Percentiles rank a stretch among this genome's conserved stretches.
These are phyloP conservation scores for Scatophagus argus DNA, from an alignment of 2,113 vertebrate species.

Conservation along the genomic window DNA sequence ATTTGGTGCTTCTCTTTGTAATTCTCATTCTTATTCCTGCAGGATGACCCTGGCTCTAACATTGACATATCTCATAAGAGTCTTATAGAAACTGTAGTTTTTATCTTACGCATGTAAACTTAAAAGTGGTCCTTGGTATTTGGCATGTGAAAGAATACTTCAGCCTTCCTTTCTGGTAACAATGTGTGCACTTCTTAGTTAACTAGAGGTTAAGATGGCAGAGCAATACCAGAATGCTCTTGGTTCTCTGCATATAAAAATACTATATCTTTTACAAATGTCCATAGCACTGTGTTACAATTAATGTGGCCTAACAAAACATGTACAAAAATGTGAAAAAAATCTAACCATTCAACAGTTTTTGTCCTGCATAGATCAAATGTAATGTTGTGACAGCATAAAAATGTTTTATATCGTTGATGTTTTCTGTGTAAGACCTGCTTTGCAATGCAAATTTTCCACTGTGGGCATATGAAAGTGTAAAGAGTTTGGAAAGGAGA, in stretches of 20 bases:
- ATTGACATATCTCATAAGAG: background rate
- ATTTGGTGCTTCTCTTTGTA: conserved; percentile 3
- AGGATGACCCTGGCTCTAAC: background rate
- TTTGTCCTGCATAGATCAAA: background rate
- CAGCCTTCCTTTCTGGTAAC: background rate
- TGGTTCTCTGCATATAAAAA: background rate
- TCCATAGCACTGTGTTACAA: background rate
- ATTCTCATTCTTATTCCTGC: background rate
- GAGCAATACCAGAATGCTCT: background rate
- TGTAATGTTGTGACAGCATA: no score
- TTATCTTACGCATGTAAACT: background rate
- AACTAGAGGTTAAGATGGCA: background rate
- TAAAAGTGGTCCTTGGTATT: background rate
- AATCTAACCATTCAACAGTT: background rate
- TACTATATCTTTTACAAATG: background rate
- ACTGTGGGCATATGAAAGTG: background rate
- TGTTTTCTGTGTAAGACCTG: background rate
- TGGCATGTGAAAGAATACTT: background rate
- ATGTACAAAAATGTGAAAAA: background rate
- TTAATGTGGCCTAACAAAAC: background rate
- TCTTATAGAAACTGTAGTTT: background rate
- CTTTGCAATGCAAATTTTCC: background rate
- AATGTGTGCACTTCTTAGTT: background rate
- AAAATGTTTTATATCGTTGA: no score
- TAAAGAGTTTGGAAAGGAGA: background rate